Base-by-base conservation (phyloP, 2,888 invertebrate genomes). In the Hermodice carunculata region DNA sequence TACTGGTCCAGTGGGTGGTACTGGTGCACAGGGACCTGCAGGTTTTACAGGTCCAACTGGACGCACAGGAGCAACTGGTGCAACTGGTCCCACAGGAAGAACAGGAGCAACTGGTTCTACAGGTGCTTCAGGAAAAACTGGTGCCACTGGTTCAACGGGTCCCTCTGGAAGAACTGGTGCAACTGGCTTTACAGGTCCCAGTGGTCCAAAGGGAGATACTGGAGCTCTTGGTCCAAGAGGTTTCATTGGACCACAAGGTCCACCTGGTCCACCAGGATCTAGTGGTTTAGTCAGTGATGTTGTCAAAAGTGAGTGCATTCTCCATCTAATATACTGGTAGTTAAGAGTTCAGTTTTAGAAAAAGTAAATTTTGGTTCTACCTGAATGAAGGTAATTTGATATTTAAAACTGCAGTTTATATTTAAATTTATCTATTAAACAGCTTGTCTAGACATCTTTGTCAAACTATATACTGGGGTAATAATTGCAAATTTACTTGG, bases 1-100 rank as follows among this genome's bases (percentile, higher is more conserved):
- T 1, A 26, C 22, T n/a, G 68, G 68, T 22, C 24, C 53, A 11
- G 43, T 89, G 59, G 94, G 94, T 46, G 90, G 92, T 0, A 88
- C 90, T 4, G 95, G 95, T 14, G 91, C 91, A 26, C 31, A 60
- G 19, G 64, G 64, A 17, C 26, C 26, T 19, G 31, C 49, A 24
- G 67, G 67, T 2, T 31, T 31, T 11, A 54, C 58, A 37, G 70
- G 53, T 2, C 5, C 40, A 8, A 42, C 26, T 28, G 69, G 69
- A 34, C 46, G 17, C 14, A 44, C 49, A 37, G 58, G 64, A 28
- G 37, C 14, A 6, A 34, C 60, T 59, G 69, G 64, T n/a, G 28
- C 46, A 32, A 57, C 68, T 62, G 68, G 68, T 42, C 32, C 29
- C 6, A 17, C 24, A 42, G 63, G 64, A 22, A n/a, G 26, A n/a